Base-by-base conservation (phyloP, 2,797 vertebrate genomes). In the Coregonus suidteri region DNA sequence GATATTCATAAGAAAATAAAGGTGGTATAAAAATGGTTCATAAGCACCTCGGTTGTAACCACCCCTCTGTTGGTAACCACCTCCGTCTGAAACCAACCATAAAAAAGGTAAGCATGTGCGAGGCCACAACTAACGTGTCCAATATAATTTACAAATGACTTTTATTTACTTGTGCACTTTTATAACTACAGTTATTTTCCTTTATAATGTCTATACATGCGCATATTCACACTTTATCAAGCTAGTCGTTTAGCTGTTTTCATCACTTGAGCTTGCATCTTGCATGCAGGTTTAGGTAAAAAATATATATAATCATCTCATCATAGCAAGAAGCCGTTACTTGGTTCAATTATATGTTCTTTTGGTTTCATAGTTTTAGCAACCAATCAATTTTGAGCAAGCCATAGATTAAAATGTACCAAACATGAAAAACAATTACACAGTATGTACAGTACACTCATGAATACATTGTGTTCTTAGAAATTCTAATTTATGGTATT, bases 21-120 rank as follows among this genome's bases (percentile, higher is more conserved):
- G 37, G 54, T 7, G 62, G 64, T 20, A 66, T 34, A 59, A 11
- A 76, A 47, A 25, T 11, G 41, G 41, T 71, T 76, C 34, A 67
- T 75, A 81, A 79, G 53, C 74, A 83, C 84, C 87, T 16, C 87
- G 72, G 41, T 88, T 86, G 81, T 87, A 90, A 52, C 84, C 86
- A 1, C 85, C 81, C 14, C 90, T 91, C 79, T 90, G 87, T 73
- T 93, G 92, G 88, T 92, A 92, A 14, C 65, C 31, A 0, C 65
- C 65, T 1, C 65, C 65, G 3, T 35, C 65, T 35, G 59, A 64
- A 64, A 64, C 59, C 9, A 64, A 64, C 59, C 59, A 25, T 25
- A 25, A 25, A 25, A 25, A 25, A 25, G 16, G 56, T 62, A 62
- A 62, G 56, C 18, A 59, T 18, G 56, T n/a, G 56, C 56, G 2